phyloP scores from a whole-genome alignment of 1,140 invertebrate species.

The Pectinophora gossypiella region DNA sequence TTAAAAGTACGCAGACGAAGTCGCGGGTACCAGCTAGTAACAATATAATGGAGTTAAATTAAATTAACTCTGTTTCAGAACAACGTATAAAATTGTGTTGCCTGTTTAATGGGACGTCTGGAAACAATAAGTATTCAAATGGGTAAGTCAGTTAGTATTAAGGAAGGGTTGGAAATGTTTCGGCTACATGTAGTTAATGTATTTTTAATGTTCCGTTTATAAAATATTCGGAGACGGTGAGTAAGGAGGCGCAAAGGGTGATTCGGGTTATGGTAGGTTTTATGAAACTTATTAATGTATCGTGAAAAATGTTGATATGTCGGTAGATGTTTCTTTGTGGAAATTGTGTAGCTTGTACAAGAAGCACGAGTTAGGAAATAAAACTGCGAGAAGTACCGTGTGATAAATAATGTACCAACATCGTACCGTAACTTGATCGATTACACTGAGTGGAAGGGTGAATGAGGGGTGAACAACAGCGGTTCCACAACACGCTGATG shows the following conservation, averaged over 20 bases:
- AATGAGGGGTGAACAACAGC: too few relatives aligned
- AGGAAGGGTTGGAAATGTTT: background rate
- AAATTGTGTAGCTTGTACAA: background rate
- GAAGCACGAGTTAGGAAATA: background rate
- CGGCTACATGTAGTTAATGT: constrained; percentile 12
- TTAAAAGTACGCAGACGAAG: too few relatives aligned
- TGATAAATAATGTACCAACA: background rate
- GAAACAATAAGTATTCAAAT: constrained; percentile 13
- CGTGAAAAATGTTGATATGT: too few relatives aligned
- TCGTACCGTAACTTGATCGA: background rate
- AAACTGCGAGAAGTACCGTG: background rate
- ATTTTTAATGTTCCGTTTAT: constrained; percentile 19
- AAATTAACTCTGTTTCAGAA: background rate
- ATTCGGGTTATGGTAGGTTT: too few relatives aligned
- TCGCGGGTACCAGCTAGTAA: background rate
- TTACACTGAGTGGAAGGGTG: too few relatives aligned
- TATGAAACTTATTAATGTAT: too few relatives aligned
- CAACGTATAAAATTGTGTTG: background rate
- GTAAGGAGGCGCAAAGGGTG: too few relatives aligned
- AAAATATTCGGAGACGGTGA: constrained; percentile 6
- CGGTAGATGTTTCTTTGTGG: too few relatives aligned
- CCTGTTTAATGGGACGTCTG: background rate
- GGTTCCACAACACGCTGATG: too few relatives aligned
- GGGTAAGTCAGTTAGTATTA: constrained; percentile 1
- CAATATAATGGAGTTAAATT: background rate